Conservation (phyloP, 2,113 vertebrate genomes). For the Hydrolagus affinis region DNA sequence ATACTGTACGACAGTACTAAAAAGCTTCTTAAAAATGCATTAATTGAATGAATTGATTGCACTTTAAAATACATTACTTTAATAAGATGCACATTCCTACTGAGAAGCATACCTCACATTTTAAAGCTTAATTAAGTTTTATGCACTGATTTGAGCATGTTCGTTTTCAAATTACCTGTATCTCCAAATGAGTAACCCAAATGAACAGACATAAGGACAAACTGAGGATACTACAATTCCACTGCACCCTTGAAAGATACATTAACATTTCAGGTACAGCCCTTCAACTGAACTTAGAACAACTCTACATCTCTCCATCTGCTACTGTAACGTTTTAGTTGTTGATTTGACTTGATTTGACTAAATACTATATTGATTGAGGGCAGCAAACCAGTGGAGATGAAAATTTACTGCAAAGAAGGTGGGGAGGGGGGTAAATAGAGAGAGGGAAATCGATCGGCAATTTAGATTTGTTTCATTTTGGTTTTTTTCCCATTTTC, state of each 20-base stretch:
- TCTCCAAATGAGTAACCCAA: not conserved
- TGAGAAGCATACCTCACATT: too few relatives aligned
- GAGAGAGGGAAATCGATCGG: not conserved
- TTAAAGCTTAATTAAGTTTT: not conserved
- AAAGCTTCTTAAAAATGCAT: not conserved
- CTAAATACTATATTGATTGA: not conserved
- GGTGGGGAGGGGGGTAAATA: not conserved
- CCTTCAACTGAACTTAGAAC: too few relatives aligned
- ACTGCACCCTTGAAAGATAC: too few relatives aligned
- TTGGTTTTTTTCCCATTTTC: not conserved
- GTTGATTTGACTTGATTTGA: not conserved
- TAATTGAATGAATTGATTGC: not conserved
- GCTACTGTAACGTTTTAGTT: not conserved
- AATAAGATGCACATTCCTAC: not conserved
- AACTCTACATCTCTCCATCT: not conserved
- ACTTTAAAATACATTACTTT: not conserved
- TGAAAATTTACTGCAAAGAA: not conserved
- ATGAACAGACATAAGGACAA: not conserved
- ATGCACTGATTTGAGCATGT: not conserved
- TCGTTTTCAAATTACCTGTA: not conserved
- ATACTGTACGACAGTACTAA: not conserved
- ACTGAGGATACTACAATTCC: too few relatives aligned
- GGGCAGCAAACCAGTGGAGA: not conserved
- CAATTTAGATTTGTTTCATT: not conserved
- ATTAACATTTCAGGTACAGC: too few relatives aligned